Evolutionary conservation across 2,888 invertebrate species (phyloP), one percentile per base, ranked within the genome.

Genomic region (Ypsolopha scabrella): DNA sequence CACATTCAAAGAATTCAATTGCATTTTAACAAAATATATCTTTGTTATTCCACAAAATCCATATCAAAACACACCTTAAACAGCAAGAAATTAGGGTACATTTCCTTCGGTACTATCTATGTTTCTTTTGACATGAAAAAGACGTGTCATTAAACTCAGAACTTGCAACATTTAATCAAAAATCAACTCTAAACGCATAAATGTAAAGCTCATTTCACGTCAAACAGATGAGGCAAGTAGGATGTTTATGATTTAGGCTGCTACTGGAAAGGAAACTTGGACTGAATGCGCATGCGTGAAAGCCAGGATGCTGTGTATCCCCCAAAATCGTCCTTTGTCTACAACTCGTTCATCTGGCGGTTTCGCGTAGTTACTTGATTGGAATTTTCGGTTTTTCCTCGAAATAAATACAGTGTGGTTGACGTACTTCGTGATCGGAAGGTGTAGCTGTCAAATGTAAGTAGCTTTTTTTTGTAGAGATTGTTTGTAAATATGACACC

Each of bases 281-380:
- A 44, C 13, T 39, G 9, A n/a, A n/a, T 2, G 57, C 80, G 80
- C 80, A 76, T 79, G 81, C 80, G 79, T 58, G 52, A 4, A 46
- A 38, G 24, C 44, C 59, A 65, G 67, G 69, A 73, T 62, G 60
- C 68, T 67, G 65, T 56, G 35, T 39, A 9, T 39, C n/a, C 53
- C 57, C 58, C 52, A 54, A 62, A 64, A 63, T 60, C 53, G 60
- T 68, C 73, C 78, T 80, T 80, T 77, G 75, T 80, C 65, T 65
- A 61, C 57, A 64, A 60, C 60, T 24, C 24, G 24, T 2, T 24
- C 24, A 24, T 24, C 24, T 24, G 24, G 24, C 24, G 24, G 24
- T 24, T 24, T 24, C 24, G 24, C 24, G 24, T 4, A 24, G 24
- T 24, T 24, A 24, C 24, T 24, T 2, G 2, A 24, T 24, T 4